Evolutionary conservation across 1,140 invertebrate species (phyloP).

Genomic region (Galendromus occidentalis): DNA sequence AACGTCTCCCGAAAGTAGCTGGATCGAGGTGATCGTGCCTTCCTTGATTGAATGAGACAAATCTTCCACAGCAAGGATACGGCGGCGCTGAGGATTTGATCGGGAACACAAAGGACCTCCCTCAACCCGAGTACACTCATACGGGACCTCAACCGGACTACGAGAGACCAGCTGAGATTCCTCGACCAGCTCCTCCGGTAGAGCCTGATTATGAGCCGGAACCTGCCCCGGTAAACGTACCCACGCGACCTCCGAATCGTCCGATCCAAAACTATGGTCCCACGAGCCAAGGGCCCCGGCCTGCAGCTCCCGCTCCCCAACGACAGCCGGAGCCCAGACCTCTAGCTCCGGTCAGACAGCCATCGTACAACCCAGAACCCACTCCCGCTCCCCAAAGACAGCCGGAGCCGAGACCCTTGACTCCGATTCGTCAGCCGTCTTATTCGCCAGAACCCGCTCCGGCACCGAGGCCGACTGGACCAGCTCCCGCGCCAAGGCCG

Average conservation of each 20-base stretch:
- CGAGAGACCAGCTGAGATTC: background rate
- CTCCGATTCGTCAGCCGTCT: no score
- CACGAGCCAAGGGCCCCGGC: background rate
- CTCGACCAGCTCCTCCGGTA: background rate
- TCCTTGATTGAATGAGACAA: no score
- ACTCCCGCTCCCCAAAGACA: no score
- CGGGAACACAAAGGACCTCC: background rate
- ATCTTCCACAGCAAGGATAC: background rate
- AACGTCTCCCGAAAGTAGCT: no score
- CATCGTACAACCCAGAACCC: no score
- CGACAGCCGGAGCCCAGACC: no score
- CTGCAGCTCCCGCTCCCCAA: background rate
- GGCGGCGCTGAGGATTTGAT: background rate
- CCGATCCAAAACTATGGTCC: slow-evolving; percentile 4
- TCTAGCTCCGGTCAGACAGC: no score
- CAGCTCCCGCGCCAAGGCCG: background rate
- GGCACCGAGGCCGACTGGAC: no score
- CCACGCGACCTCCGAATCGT: background rate
- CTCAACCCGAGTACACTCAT: background rate
- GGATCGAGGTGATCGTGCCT: no score
- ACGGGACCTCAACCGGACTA: background rate
- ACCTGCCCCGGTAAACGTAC: background rate
- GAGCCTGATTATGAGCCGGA: background rate
- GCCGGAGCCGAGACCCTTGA: no score
- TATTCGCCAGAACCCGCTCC: no score